A percentile compares a stretch with the other conserved stretches of the same genome.
These are phyloP conservation scores for Ennomos quercinarius DNA, from an alignment of 2,888 invertebrate species.

Conservation along the genomic window DNA sequence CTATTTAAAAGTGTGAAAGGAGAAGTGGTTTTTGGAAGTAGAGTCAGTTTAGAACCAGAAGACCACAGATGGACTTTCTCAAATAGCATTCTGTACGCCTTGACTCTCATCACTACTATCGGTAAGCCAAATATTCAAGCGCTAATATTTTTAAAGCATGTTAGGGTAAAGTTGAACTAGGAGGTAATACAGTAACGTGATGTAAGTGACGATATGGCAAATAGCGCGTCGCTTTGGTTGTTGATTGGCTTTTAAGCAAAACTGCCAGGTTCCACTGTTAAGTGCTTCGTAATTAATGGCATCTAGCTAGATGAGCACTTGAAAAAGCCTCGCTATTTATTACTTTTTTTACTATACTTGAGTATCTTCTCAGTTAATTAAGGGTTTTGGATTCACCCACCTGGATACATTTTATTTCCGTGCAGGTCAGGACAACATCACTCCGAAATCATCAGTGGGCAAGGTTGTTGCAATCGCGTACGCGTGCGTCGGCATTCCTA, in stretches of 20 bases:
- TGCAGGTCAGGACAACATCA: slow-evolving; percentile 93
- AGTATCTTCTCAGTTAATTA: too few species aligned
- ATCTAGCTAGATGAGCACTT: too few species aligned
- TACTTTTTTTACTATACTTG: too few species aligned
- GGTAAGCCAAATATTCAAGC: slow-evolving; percentile 85
- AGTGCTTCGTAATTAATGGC: too few species aligned
- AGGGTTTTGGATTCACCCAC: too few species aligned
- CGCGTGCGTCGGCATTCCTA: slow-evolving; percentile 94
- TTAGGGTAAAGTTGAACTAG: too few species aligned
- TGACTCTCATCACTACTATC: slow-evolving; percentile 97
- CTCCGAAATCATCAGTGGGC: slow-evolving; percentile 92
- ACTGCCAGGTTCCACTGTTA: too few species aligned
- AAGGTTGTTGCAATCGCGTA: slow-evolving; percentile 93
- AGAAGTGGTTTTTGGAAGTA: slow-evolving; percentile 68
- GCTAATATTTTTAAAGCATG: background rate
- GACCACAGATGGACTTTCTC: slow-evolving; percentile 95
- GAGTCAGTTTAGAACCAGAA: slow-evolving; percentile 55
- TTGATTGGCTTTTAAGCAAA: too few species aligned
- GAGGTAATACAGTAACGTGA: too few species aligned
- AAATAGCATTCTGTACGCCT: slow-evolving; percentile 95
- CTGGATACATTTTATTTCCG: slow-evolving; percentile 38
- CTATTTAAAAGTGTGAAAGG: slow-evolving; percentile 78
- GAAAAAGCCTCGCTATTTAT: too few species aligned
- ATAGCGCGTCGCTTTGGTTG: too few species aligned
- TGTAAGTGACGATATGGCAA: too few species aligned